Conservation (phyloP, 2,113 vertebrate species). For the Euleptes europaea region DNA sequence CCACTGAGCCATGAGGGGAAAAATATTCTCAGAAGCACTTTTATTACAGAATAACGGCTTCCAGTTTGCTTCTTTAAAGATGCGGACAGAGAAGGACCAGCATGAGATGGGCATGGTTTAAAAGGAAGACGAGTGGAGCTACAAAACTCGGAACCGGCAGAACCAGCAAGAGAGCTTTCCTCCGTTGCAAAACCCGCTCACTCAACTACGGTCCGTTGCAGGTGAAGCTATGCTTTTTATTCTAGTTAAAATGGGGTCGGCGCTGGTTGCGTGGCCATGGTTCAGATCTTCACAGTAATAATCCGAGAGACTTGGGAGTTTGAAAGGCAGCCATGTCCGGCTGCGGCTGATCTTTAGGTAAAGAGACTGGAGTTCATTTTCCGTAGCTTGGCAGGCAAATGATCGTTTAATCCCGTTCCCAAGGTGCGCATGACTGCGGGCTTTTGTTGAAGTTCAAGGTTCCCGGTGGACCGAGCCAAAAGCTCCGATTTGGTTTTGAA, state of each 20-base stretch:
- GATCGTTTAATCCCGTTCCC: slow-evolving; percentile 73
- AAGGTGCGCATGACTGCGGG: slow-evolving; percentile 47
- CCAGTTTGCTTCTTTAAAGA: background rate
- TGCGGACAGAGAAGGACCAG: background rate
- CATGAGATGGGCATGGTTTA: background rate
- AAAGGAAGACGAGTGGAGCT: background rate
- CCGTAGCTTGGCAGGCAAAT: slow-evolving; percentile 78
- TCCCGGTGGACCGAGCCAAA: slow-evolving; percentile 77
- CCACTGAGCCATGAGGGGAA: no score
- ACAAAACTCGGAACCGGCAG: background rate
- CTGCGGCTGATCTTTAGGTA: slow-evolving; percentile 47
- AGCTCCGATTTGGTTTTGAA: slow-evolving; percentile 69
- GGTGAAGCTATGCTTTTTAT: background rate
- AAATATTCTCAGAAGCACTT: background rate
- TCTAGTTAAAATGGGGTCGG: background rate
- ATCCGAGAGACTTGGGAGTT: slow-evolving; percentile 20
- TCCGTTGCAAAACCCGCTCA: background rate
- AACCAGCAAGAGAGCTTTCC: background rate
- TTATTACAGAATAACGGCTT: background rate
- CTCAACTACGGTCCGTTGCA: background rate
- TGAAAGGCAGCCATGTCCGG: background rate
- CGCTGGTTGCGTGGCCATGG: background rate
- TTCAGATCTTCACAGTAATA: background rate
- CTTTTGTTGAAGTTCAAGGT: slow-evolving; percentile 73
- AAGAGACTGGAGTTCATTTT: slow-evolving; percentile 77